Base-by-base conservation (phyloP, 1,140 invertebrate genomes). In the Drosophila eugracilis region DNA sequence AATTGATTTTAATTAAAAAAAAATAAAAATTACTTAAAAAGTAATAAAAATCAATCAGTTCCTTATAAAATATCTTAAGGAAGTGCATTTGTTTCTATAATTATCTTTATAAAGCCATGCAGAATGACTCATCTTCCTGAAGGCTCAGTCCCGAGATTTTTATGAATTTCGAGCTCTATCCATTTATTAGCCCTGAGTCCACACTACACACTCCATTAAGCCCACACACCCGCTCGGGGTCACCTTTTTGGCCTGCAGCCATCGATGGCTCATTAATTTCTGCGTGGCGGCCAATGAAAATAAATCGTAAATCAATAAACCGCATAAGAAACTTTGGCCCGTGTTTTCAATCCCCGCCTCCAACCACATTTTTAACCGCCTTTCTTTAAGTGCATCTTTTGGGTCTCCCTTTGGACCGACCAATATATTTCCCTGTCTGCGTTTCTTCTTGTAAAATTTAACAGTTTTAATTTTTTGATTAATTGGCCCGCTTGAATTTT, bases 251-350 rank as follows among this genome's bases (percentile, higher is more conserved):
- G 80, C 77, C 77, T 70, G 77, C 44, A 76, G 72, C 63, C 60
- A 52, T 81, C 66, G 74, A 69, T 49, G 69, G 72, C 81, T 88
- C 81, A 85, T 85, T 84, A 85, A 85, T 85, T 85, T 81, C 78
- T 73, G 77, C 67, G 58, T 65, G 60, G 45, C 60, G 54, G 59
- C 65, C 76, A 84, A 84, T 84, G 83, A 80, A 85, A 80, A 86
- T 77, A 86, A 81, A 86, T 86, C 83, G 80, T 85, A 86, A 85
- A 85, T 85, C 80, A 85, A 85, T 85, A 86, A 85, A 73, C 66
- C 76, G 60, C 67, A 86, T 86, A 59, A 30, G 32, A 41, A 37
- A 37, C 37, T 55, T 39, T 59, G 71, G 32, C 19, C 53, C 58
- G 39, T 66, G 63, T 52, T 48, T 34, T 48, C 5, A 5, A 14